Evolutionary conservation across 2,113 vertebrate genomes (phyloP).

Genomic region (Serinus canaria): DNA sequence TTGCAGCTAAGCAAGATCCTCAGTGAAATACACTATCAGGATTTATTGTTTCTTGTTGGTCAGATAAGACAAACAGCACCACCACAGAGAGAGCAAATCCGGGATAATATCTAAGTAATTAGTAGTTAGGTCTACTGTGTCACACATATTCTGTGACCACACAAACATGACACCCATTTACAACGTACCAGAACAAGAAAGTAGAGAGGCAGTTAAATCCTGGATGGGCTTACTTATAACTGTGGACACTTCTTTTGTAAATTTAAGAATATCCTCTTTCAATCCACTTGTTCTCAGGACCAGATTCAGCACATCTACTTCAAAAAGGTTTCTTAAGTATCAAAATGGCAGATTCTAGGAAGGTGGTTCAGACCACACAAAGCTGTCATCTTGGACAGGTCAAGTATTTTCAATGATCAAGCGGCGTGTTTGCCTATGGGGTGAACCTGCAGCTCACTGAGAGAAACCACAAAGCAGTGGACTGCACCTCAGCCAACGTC

Average conservation of each 20-base stretch:
- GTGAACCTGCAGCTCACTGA: not conserved
- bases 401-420: not conserved
- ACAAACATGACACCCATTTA: not conserved
- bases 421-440: fast-evolving
- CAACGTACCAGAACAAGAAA: not conserved
- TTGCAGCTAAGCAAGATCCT: not conserved
- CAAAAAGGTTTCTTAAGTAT: not conserved
- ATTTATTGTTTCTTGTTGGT: not conserved
- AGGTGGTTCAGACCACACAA: not conserved
- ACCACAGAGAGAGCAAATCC: not conserved
- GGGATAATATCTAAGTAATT: not conserved
- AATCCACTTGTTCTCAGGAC: not conserved
- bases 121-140: not conserved
- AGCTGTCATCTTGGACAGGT: not conserved
- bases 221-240: not conserved
- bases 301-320: not conserved
- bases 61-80: not conserved
- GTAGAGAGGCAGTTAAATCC: not conserved
- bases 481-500: not conserved
- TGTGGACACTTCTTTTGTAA: not conserved
- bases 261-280: not conserved
- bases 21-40: not conserved
- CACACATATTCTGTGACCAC: not conserved
- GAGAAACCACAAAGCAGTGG: not conserved
- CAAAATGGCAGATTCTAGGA: not conserved